Percentiles rank a stretch among this genome's conserved stretches.
Conservation (phyloP, 2,113 vertebrate genomes). For the Danio rerio region GRCz12tu NC_133176.1:19106001-19106500, state of each 20-base stretch:
- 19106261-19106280: no score
- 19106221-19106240: no score
- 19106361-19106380: no score
- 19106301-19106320: no score
- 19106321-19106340: no score
- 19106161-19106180: neutral
- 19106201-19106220: neutral
- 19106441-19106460: no score
- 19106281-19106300: no score
- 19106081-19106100: neutral
- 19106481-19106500: neutral
- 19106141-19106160: neutral
- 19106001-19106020: neutral
- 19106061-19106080: neutral
- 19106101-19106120: neutral
- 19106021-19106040: neutral
- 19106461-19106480: neutral
- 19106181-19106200: neutral
- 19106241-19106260: no score
- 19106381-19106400: no score
- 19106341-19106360: no score
- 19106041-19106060: neutral
- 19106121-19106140: neutral
- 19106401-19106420: no score
- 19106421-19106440: no score